phyloP scores from a whole-genome alignment of 2,113 vertebrate genomes.

The Eolophus roseicapilla region DNA sequence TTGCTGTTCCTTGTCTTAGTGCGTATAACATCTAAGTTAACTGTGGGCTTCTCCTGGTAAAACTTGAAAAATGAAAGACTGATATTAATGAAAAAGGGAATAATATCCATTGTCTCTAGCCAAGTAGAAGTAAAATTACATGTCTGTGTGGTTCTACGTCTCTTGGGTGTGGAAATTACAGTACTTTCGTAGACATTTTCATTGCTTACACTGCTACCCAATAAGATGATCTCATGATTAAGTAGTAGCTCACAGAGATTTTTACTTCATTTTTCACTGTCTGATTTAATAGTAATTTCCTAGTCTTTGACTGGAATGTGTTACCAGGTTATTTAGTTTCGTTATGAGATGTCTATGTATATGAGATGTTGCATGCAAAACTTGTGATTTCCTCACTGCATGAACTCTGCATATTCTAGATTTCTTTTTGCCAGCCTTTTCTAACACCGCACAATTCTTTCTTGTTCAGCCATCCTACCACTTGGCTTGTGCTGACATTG shows the following conservation, averaged over 20 bases:
- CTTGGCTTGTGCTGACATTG: neutral
- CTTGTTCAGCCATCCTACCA: neutral
- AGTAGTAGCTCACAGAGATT: neutral
- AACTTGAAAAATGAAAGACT: neutral
- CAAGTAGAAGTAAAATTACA: neutral
- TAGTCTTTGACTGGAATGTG: neutral
- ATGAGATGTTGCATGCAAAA: neutral
- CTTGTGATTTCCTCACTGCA: neutral
- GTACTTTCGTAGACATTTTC: neutral
- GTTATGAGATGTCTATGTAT: neutral
- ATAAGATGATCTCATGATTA: neutral
- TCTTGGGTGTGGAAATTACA: neutral
- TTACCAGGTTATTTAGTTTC: neutral
- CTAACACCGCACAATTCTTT: neutral
- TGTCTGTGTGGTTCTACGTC: neutral
- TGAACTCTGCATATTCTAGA: neutral
- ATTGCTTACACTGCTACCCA: neutral
- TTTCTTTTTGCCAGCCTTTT: neutral
- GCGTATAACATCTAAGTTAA: neutral
- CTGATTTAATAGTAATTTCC: slow-evolving; percentile 12
- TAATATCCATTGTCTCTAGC: neutral
- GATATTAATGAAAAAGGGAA: neutral
- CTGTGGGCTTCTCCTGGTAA: neutral
- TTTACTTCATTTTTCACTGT: neutral
- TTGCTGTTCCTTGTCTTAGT: neutral